Base-by-base conservation (phyloP, 2,888 invertebrate species). In the Andrena chrysosceles region DNA sequence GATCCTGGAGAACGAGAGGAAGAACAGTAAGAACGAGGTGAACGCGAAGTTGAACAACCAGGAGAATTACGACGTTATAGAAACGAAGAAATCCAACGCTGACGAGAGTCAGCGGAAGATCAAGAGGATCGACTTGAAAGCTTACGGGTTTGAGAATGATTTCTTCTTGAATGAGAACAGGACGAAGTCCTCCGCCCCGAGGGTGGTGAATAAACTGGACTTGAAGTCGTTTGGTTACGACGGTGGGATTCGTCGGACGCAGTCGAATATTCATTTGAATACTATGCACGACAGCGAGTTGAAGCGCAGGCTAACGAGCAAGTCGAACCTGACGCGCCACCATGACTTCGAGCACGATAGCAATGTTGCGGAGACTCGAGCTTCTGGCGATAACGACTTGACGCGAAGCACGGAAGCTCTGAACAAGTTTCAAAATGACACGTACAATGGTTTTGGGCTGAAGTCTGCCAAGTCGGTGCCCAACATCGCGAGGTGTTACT, bases 101-200 rank as follows among this genome's bases (percentile, higher is more conserved):
- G 86, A 90, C 1, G 90, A 91, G 0, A 87, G 77, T 63, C 68
- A 85, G 8, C 87, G 85, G 62, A 86, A 87, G 23, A 91, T 93
- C 62, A 87, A 89, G 26, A 88, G 91, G 23, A 91, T 93, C 49
- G 91, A 93, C 42, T 74, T 93, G 26, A 91, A 91, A 35, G 90
- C 93, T 8, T 93, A 93, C 63, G 92, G 93, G 0, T 93, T 93
- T 68, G 90, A 90, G 49, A 91, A 92, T 69, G 91, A 92, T 64
- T 89, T 92, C 59, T 76, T 33, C 26, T 54, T 71, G n/a, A 64
- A 78, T 7, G 84, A 78, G 2, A 86, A 73, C 7, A 84, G 76
- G 8, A 67, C 81, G 4, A 76, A 72, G 3, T 87, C 83, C 20
- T 81, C 89, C 0, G 64, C 84, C 1, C 89, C 89, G 35, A 89